Base-by-base conservation (phyloP, 2,113 vertebrate species). In the Marmota monax region DNA sequence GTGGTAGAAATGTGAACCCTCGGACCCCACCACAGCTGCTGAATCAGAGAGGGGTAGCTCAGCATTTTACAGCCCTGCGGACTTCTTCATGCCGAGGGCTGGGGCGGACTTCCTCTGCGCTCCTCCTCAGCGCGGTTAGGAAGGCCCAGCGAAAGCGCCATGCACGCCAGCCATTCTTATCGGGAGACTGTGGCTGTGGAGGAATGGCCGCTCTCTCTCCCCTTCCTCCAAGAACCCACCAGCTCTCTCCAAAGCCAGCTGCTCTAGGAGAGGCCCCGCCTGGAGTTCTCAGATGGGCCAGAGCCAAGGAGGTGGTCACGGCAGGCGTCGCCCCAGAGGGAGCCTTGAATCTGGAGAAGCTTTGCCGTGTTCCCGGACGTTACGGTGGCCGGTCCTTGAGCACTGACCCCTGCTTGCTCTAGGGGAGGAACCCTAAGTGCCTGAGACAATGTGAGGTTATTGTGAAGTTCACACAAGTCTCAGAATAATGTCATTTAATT, bases 271-370 rank as follows among this genome's bases (percentile, higher is more conserved):
- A 9, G 39, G 39, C 39, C 32, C 9, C 34, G 65, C n/a, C 34
- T 67, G 45, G 20, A 29, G 16, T 5, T 76, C 5, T 58, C 25
- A 23, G 8, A 2, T 39, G 23, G 2, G 16, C 5, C 29, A 48
- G 56, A 87, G 39, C 5, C n/a, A 17, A 73, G 25, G 67, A 1
- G 32, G 6, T 1, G 2, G 16, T 58, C 58, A 37, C 72, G 18
- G 58, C 0, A 1, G 1, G 2, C 2, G 3, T n/a, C 0, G 1
- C 6, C 45, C 20, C 77, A 5, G 20, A 34, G 48, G 48, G 12
- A 42, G 42, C 22, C 63, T 48, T 45, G 39, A n/a, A 3, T 45
- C 22, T 53, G 4, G 74, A 73, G 76, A 83, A 89, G 18, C 56
- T 45, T 67, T 27, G 34, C 53, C 84, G 13, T n/a, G 20, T 29